phyloP scores from a whole-genome alignment of 2,797 vertebrate genomes.

The Oreonectes daqikongensis region DNA sequence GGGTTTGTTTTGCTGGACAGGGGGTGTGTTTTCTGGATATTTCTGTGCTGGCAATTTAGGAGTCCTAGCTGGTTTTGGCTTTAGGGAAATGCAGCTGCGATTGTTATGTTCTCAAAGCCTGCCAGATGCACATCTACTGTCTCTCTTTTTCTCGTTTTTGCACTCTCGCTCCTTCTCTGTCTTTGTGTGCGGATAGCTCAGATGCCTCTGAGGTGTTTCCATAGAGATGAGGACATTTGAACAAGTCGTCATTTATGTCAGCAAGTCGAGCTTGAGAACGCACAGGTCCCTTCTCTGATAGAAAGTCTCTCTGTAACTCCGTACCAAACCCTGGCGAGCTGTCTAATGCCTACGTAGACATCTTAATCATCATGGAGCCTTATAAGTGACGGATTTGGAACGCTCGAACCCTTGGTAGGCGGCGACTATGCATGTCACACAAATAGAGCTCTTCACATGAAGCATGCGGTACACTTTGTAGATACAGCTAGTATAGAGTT shows the following conservation, averaged over 20 bases:
- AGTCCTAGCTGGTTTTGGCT: conserved; percentile 25
- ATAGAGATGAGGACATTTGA: conserved; percentile 71
- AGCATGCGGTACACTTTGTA: too few species aligned
- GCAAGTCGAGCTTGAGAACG: conserved; percentile 63
- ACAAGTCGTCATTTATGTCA: conserved; percentile 71
- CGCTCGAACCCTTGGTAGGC: not conserved
- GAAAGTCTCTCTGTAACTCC: conserved; percentile 7
- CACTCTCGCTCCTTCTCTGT: not conserved
- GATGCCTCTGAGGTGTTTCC: conserved; percentile 76
- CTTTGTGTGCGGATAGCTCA: conserved; percentile 68
- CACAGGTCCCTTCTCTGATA: conserved; percentile 63
- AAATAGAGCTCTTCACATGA: not conserved
- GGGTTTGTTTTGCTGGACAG: conserved; percentile 12
- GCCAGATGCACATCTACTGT: conserved; percentile 11
- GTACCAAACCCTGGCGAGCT: not conserved
- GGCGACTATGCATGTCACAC: not conserved
- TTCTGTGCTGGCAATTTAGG: not conserved
- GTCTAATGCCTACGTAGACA: not conserved
- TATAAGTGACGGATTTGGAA: not conserved
- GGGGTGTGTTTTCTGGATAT: conserved; percentile 5
- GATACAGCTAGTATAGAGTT: not conserved
- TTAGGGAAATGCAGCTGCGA: conserved; percentile 29
- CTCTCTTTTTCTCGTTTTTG: not conserved
- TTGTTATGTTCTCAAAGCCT: not conserved
- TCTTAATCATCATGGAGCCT: not conserved